Percentiles rank a stretch among this genome's conserved stretches.
Conservation (phyloP, 2,113 vertebrate species). For the Seriola aureovittata region DNA sequence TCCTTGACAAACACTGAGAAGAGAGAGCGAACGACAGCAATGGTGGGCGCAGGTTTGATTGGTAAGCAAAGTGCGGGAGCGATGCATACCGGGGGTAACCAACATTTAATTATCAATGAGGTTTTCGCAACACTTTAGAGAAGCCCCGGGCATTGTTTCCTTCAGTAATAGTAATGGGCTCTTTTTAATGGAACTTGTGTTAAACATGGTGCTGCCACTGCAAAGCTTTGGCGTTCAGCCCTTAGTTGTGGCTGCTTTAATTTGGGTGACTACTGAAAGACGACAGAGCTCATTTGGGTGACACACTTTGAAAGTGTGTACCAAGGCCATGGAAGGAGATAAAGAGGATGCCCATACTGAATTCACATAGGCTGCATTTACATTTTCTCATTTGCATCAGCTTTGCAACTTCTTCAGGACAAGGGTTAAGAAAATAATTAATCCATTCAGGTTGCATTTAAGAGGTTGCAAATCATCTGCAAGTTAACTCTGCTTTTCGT, state of each 20-base stretch:
- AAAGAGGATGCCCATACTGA: slow-evolving; percentile 41
- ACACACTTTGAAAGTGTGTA: slow-evolving; percentile 44
- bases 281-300: slow-evolving; percentile 71
- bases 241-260: slow-evolving; percentile 80
- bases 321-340: slow-evolving; percentile 48
- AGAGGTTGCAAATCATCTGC: slow-evolving; percentile 4
- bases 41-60: slow-evolving; percentile 83
- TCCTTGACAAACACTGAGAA: slow-evolving; percentile 83
- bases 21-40: slow-evolving; percentile 72
- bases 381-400: slow-evolving; percentile 61
- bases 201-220: slow-evolving; percentile 85
- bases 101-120: slow-evolving; percentile 91
- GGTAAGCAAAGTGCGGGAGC: slow-evolving; percentile 87
- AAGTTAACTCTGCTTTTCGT: slow-evolving; percentile 5
- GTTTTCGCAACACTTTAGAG: slow-evolving; percentile 86
- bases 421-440: slow-evolving; percentile 28
- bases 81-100: slow-evolving; percentile 87
- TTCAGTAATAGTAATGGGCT: slow-evolving; percentile 86
- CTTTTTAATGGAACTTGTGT: slow-evolving; percentile 88
- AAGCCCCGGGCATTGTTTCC: slow-evolving; percentile 83
- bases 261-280: slow-evolving; percentile 78
- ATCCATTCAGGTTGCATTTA: slow-evolving; percentile 44
- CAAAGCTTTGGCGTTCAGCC: slow-evolving; percentile 80
- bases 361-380: slow-evolving; percentile 56
- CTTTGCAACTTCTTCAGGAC: slow-evolving; percentile 38